phyloP scores from a whole-genome alignment of 2,113 vertebrate species.

The Hassar affinis region DNA sequence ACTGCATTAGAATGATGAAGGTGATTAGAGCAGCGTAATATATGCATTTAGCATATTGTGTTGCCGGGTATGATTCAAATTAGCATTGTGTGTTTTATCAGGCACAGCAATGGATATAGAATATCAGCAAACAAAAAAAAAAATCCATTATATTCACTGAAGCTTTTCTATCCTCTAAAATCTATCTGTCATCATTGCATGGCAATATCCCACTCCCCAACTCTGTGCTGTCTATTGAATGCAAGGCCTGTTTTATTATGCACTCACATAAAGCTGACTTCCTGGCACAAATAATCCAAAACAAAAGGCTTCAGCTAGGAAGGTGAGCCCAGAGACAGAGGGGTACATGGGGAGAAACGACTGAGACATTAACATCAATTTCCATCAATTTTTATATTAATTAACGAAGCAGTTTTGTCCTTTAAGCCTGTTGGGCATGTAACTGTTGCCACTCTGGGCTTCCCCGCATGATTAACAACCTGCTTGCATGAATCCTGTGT shows the following conservation, averaged over 20 bases:
- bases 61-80: not conserved
- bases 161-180: not conserved
- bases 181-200: not conserved
- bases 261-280: not conserved
- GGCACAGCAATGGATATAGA: constrained; percentile 21
- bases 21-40: constrained; percentile 37
- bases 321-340: not conserved
- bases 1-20: constrained; percentile 35
- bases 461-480: constrained; percentile 24
- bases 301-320: not conserved
- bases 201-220: not conserved
- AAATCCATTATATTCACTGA: not conserved
- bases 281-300: not conserved
- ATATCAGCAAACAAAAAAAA: constrained; percentile 23
- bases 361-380: not conserved
- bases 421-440: constrained; percentile 6
- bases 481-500: constrained; percentile 14
- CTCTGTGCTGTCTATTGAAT: not conserved
- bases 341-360: not conserved
- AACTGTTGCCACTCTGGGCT: not conserved
- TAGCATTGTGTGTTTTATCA: constrained; percentile 51
- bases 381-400: not conserved
- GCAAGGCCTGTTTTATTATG: not conserved
- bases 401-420: not conserved
- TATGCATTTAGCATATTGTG: constrained; percentile 26